These are phyloP conservation scores for Rhinophrynus dorsalis DNA, from an alignment of 2,797 vertebrate genomes.

Conservation along the genomic window DNA sequence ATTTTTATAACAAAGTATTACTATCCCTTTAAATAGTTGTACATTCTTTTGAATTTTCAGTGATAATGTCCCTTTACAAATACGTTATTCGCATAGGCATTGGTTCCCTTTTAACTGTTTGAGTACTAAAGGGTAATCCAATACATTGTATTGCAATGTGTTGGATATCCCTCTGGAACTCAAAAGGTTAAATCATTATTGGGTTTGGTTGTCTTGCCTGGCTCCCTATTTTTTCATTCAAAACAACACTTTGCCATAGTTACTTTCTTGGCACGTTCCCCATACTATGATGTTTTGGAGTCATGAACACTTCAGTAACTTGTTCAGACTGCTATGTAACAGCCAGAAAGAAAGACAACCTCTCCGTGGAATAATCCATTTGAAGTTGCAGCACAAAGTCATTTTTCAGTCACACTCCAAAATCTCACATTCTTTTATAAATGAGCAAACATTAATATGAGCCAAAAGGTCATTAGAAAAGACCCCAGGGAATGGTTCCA, in stretches of 20 bases:
- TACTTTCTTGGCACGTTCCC: conserved; percentile 52
- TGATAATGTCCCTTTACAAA: too few species aligned
- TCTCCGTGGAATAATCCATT: conserved; percentile 54
- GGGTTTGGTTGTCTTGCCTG: too few species aligned
- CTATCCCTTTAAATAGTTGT: too few species aligned
- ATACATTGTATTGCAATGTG: too few species aligned
- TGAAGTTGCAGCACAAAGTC: conserved; percentile 51
- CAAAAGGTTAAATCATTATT: too few species aligned
- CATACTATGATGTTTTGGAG: conserved; percentile 41
- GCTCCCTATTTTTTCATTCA: conserved; percentile 31
- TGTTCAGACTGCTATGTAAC: conserved; percentile 43
- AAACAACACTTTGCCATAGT: conserved; percentile 56
- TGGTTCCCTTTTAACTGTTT: too few species aligned
- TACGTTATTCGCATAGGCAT: too few species aligned
- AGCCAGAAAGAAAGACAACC: conserved; percentile 57
- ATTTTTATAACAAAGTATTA: too few species aligned
- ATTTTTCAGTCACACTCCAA: conserved; percentile 52
- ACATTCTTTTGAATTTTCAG: too few species aligned
- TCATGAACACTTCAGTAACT: conserved; percentile 51
- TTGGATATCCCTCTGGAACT: too few species aligned
- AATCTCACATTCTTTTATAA: conserved; percentile 52
- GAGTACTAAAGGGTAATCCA: too few species aligned
- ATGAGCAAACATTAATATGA: conserved; percentile 51
- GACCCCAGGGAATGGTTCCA: conserved; percentile 49
- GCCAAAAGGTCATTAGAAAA: conserved; percentile 54